phyloP scores from a whole-genome alignment of 2,797 vertebrate species.

The Gadopsis marmoratus region DNA sequence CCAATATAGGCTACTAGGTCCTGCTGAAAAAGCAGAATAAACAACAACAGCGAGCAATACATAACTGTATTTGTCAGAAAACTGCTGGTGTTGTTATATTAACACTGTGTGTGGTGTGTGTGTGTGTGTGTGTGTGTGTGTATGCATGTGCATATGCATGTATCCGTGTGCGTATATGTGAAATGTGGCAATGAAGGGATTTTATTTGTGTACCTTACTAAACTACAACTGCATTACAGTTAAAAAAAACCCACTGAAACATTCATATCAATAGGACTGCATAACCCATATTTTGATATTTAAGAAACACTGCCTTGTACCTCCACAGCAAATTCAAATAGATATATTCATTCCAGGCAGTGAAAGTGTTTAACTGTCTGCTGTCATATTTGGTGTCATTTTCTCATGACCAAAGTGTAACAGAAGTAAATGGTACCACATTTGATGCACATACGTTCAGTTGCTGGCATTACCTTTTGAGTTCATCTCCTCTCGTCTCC shows the following conservation, averaged over 20 bases:
- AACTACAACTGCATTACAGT: constrained; percentile 83
- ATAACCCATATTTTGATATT: constrained; percentile 78
- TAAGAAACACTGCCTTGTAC: constrained; percentile 81
- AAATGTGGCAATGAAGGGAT: constrained; percentile 73
- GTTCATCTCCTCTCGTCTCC: constrained; percentile 22
- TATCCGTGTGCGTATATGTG: constrained; percentile 23
- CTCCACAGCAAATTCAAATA: constrained; percentile 75
- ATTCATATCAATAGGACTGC: constrained; percentile 82
- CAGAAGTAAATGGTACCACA: constrained; percentile 80
- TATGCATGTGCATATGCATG: constrained; percentile 14
- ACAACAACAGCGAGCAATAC: constrained; percentile 75
- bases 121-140: neutral
- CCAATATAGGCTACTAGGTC: constrained; percentile 81
- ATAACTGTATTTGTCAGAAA: constrained; percentile 73
- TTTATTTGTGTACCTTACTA: constrained; percentile 83
- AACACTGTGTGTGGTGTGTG: constrained; percentile 60
- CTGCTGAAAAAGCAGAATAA: constrained; percentile 79
- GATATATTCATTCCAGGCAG: constrained; percentile 67
- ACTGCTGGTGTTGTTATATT: constrained; percentile 80
- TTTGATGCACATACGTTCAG: constrained; percentile 63
- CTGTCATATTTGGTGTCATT: constrained; percentile 59
- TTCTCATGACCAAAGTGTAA: constrained; percentile 67
- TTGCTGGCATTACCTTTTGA: constrained; percentile 48
- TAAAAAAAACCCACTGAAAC: constrained; percentile 73
- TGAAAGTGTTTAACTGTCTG: constrained; percentile 60